Percentiles rank a stretch among this genome's conserved stretches.
Evolutionary conservation across 2,113 vertebrate species (phyloP).

Genomic region (Bothrops jararaca): DNA sequence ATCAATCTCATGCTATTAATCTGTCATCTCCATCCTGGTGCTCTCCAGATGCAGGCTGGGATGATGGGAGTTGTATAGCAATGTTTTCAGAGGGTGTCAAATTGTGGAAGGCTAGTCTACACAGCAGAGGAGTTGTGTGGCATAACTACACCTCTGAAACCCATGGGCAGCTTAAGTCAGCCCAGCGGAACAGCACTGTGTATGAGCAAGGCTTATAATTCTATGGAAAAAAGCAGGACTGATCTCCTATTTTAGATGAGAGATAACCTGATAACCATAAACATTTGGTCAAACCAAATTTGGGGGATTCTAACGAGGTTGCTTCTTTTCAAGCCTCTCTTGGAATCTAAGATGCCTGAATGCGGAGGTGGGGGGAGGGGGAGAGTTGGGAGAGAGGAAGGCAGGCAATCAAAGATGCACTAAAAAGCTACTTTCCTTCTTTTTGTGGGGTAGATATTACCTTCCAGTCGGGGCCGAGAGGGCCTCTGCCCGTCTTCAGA

Average conservation of each 20-base stretch:
- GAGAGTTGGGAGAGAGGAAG: not conserved
- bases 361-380: no score
- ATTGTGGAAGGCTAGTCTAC: not conserved
- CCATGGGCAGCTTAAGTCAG: not conserved
- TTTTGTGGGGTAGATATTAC: slow-evolving; percentile 24
- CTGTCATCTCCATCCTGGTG: not conserved
- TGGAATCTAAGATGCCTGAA: not conserved
- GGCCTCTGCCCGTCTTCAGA: slow-evolving; percentile 66
- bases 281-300: not conserved
- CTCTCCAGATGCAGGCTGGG: not conserved
- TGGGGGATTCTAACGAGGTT: not conserved
- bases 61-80: not conserved
- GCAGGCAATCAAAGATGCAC: not conserved
- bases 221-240: not conserved
- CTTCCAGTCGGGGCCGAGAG: slow-evolving; percentile 69
- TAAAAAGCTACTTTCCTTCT: not conserved
- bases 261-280: not conserved
- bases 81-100: not conserved
- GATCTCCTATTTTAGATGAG: not conserved
- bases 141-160: not conserved
- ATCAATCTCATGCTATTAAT: not conserved
- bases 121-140: not conserved
- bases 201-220: not conserved
- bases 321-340: not conserved
- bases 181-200: not conserved